Evolutionary conservation across 2,797 vertebrate species (phyloP).

Genomic region (Anableps anableps): DNA sequence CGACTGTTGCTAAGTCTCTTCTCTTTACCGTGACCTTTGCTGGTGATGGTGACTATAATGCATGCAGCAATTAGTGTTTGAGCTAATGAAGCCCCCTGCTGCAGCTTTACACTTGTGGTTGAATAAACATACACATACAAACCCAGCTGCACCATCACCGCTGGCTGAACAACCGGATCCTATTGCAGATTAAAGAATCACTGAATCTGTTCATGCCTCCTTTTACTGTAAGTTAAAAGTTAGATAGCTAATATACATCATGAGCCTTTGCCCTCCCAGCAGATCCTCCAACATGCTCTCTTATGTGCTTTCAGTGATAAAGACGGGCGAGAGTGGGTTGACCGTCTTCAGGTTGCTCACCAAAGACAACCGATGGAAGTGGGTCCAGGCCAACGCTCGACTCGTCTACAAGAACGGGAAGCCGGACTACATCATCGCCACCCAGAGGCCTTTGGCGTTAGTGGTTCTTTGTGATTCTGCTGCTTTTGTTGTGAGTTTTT

Average conservation of each 20-base stretch:
- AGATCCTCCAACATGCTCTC: conserved; percentile 13
- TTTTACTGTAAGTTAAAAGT: not conserved
- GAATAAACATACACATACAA: not conserved
- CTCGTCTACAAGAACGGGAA: conserved; percentile 85
- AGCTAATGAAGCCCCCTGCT: not conserved
- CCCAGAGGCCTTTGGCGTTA: conserved; percentile 83
- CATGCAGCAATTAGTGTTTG: not conserved
- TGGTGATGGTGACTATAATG: not conserved
- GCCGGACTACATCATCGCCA: conserved; percentile 86
- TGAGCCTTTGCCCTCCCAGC: not conserved
- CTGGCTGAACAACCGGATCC: not conserved
- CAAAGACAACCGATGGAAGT: conserved; percentile 85
- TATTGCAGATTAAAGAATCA: not conserved
- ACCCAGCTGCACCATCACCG: conserved; percentile 1
- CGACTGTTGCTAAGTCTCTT: not conserved
- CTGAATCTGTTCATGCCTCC: not conserved
- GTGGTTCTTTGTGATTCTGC: conserved; percentile 79
- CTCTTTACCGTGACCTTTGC: not conserved
- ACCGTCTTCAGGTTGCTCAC: conserved; percentile 88
- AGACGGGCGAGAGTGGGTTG: conserved; percentile 84
- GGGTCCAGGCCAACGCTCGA: conserved; percentile 86
- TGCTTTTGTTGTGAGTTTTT: not conserved
- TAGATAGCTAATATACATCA: not conserved
- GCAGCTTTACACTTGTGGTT: not conserved
- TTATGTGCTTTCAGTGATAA: conserved; percentile 82